Conservation (phyloP, 2,113 vertebrate species). For the Silurus glanis region DNA sequence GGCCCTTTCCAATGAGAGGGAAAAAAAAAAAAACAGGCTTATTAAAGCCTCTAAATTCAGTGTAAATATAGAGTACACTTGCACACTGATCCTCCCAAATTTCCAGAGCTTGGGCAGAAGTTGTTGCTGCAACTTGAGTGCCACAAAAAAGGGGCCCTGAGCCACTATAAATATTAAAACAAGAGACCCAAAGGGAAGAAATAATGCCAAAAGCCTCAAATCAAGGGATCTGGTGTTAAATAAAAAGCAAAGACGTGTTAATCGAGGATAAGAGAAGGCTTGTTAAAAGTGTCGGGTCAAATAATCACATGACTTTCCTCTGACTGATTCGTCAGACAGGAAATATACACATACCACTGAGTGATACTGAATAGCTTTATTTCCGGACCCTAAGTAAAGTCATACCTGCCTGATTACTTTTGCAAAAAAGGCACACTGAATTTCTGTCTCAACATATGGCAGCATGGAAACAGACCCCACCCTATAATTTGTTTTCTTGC, state of each 20-base stretch:
- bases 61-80: constrained; percentile 50
- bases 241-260: background rate
- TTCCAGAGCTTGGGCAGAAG: constrained; percentile 61
- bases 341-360: background rate
- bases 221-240: background rate
- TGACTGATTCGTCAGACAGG: background rate
- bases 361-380: background rate
- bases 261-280: background rate
- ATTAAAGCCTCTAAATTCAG: constrained; percentile 37
- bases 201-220: background rate
- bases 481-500: background rate
- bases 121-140: constrained; percentile 26
- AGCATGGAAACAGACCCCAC: background rate
- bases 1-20: constrained; percentile 20
- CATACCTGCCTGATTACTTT: background rate
- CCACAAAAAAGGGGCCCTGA: constrained; percentile 11
- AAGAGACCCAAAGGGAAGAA: background rate
- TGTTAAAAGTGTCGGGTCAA: background rate
- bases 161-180: background rate
- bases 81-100: constrained; percentile 61
- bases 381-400: background rate
- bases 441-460: background rate
- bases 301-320: background rate
- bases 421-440: background rate
- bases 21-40: constrained; percentile 30